A percentile compares a stretch with the other conserved stretches of the same genome.
These are phyloP conservation scores for Spea hammondii DNA, from an alignment of 2,797 vertebrate species.

Conservation along the genomic window DNA sequence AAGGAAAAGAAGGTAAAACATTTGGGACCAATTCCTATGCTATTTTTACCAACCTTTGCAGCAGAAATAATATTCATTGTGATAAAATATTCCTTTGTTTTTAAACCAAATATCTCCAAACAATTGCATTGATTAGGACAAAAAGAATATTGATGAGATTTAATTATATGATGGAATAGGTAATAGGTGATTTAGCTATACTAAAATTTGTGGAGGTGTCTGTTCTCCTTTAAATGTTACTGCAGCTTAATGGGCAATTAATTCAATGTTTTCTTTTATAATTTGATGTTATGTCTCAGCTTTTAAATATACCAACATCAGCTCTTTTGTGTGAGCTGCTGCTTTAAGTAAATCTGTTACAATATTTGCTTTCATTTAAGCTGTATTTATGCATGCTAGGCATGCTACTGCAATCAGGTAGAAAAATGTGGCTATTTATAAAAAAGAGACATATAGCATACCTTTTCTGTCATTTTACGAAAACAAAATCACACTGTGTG, in stretches of 20 bases:
- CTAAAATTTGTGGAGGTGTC: too few species aligned
- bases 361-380: slow-evolving; percentile 3
- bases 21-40: too few species aligned
- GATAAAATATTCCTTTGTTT: too few species aligned
- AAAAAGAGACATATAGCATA: slow-evolving; percentile 41
- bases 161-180: too few species aligned
- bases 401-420: slow-evolving; percentile 24
- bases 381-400: slow-evolving; percentile 18
- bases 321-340: neutral
- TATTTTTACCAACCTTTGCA: too few species aligned
- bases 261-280: neutral
- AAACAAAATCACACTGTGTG: slow-evolving; percentile 41
- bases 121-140: too few species aligned
- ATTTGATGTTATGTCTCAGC: neutral
- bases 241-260: neutral
- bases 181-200: too few species aligned
- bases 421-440: slow-evolving; percentile 45
- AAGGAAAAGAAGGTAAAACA: too few species aligned
- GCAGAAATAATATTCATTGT: too few species aligned
- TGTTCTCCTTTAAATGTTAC: too few species aligned
- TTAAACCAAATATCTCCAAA: too few species aligned
- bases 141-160: too few species aligned
- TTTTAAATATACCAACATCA: neutral
- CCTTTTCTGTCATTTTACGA: slow-evolving; percentile 26
- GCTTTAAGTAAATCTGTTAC: neutral